A percentile compares a stretch with the other conserved stretches of the same genome.
Evolutionary conservation across 2,888 invertebrate genomes (phyloP).

Genomic region (Rhorus exstirpatorius): DNA sequence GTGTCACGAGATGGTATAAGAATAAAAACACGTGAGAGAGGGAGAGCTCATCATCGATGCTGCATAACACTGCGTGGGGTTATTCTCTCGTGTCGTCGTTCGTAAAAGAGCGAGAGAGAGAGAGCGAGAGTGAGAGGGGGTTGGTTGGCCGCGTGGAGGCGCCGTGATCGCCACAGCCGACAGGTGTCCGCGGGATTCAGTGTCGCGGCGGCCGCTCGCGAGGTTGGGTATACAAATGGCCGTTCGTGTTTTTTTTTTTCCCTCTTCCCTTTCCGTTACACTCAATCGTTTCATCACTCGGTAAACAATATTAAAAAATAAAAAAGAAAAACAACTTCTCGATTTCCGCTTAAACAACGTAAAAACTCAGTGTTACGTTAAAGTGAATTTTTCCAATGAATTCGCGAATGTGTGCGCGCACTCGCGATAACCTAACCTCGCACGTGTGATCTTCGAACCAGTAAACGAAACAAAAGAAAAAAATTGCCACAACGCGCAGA

Average conservation of each 20-base stretch:
- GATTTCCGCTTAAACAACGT: neutral
- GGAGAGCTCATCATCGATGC: neutral
- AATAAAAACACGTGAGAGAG: conserved; percentile 11
- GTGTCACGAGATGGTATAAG: neutral
- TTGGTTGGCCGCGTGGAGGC: conserved; percentile 78
- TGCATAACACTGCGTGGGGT: conserved; percentile 69
- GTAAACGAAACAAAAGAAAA: conserved; percentile 24
- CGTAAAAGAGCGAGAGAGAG: conserved; percentile 16
- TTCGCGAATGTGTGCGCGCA: conserved; percentile 31
- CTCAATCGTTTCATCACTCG: neutral
- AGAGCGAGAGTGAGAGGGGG: conserved; percentile 50
- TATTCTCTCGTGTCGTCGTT: conserved; percentile 40
- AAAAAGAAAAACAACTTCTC: too few species aligned
- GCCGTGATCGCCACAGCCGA: conserved; percentile 81
- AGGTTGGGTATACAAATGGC: conserved; percentile 79
- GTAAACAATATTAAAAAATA: neutral
- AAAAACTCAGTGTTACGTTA: conserved; percentile 64
- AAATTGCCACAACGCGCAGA: conserved; percentile 56
- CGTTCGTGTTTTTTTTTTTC: conserved; percentile 69
- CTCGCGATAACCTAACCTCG: conserved; percentile 42
- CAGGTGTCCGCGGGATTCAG: conserved; percentile 85
- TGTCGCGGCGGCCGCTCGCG: conserved; percentile 85
- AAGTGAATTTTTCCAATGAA: conserved; percentile 11
- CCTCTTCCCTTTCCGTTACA: conserved; percentile 48
- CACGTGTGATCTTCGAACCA: conserved; percentile 68